phyloP scores from a whole-genome alignment of 2,888 invertebrate genomes.

The Ganaspis brasiliensis region DNA sequence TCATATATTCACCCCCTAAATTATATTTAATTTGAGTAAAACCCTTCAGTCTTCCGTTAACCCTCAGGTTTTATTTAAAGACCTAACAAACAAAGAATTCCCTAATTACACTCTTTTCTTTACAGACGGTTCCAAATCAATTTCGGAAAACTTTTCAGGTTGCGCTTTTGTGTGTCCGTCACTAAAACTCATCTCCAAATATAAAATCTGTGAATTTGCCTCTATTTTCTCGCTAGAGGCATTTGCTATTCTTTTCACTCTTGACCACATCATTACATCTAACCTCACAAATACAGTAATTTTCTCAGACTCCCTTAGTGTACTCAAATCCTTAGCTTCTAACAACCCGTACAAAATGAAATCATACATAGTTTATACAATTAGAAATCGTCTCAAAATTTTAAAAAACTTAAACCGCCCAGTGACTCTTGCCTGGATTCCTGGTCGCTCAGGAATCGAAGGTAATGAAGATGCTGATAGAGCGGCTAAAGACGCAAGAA shows the following conservation, averaged over 20 bases:
- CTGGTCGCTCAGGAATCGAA: background rate
- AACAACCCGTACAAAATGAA: background rate
- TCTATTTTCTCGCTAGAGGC: background rate
- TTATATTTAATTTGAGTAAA: too few relatives aligned
- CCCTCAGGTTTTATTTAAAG: too few relatives aligned
- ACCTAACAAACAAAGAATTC: too few relatives aligned
- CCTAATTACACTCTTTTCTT: too few relatives aligned
- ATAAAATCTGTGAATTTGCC: background rate
- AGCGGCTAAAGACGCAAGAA: background rate
- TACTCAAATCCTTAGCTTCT: background rate
- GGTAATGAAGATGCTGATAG: background rate
- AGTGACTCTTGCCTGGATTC: background rate
- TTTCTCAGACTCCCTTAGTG: background rate
- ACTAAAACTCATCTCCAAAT: background rate
- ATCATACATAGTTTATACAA: background rate
- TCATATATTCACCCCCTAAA: too few relatives aligned
- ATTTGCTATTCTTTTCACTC: background rate
- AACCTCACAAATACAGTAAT: background rate
- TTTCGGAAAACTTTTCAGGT: slow-evolving; percentile 1
- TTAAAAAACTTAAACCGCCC: background rate
- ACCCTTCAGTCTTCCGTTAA: too few relatives aligned
- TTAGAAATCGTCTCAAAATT: background rate
- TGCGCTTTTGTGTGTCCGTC: slow-evolving; percentile 13
- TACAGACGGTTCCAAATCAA: slow-evolving; percentile 52
- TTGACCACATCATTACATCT: background rate